These are phyloP conservation scores for Parapsyche elsis DNA, from an alignment of 1,140 invertebrate genomes.

Conservation along the genomic window DNA sequence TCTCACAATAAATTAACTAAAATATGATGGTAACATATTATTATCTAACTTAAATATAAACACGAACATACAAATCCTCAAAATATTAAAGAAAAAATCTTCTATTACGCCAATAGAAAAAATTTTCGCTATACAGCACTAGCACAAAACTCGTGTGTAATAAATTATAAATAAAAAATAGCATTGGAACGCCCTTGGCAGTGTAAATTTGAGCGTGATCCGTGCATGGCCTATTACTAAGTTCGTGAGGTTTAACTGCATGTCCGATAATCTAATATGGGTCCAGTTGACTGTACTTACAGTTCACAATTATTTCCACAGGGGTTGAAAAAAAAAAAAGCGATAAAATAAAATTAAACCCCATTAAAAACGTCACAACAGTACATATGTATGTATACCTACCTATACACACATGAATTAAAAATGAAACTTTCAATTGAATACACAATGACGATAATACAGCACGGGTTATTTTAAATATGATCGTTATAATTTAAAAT, in stretches of 20 bases:
- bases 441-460: no score
- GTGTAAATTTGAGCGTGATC: neutral
- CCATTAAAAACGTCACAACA: conserved; percentile 16
- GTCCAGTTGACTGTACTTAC: conserved; percentile 26
- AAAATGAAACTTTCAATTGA: no score
- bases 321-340: conserved; percentile 8
- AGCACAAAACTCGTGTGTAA: no score
- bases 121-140: no score
- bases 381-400: neutral
- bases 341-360: conserved; percentile 43
- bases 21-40: no score
- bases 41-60: no score
- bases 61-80: no score
- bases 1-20: no score
- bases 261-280: conserved; percentile 35
- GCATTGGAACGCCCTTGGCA: neutral
- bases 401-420: neutral
- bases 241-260: conserved; percentile 24
- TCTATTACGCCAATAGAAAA: no score
- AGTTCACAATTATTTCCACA: conserved; percentile 42
- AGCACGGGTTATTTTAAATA: no score
- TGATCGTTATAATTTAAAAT: no score
- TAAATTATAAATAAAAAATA: neutral
- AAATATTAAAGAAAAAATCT: no score
- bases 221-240: neutral